Evolutionary conservation across 2,113 vertebrate species (phyloP), one percentile per base, ranked within the genome.

Genomic region (Hiodon alosoides): DNA sequence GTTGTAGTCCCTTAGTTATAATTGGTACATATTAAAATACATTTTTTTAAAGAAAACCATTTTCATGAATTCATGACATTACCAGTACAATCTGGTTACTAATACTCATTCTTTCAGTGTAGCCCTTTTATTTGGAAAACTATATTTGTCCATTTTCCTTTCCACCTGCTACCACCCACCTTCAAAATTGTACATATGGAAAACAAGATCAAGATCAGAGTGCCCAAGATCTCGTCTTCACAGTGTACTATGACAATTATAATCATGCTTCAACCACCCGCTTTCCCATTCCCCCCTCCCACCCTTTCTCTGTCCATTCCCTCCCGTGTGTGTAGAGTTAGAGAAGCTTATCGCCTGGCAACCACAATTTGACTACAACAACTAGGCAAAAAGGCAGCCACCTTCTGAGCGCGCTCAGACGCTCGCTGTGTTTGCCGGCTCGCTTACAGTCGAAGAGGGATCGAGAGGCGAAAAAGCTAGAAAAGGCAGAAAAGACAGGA

Each of bases 281-380:
- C 73, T 74, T 51, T 61, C 67, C 66, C 67, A 16, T 31, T 14
- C 10, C 53, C 31, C 79, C 80, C 78, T 68, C 78, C 81, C 67
- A 79, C 68, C 50, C 73, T 73, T 73, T 76, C 73, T 73, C 82
- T 79, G 59, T 73, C 80, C 72, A 77, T 81, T 78, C 82, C 82
- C 74, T 84, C 80, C 83, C 78, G 82, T 77, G 84, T 85, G 84
- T 83, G 83, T 79, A 66, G 84, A 82, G 87, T 83, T 89, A 74
- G 78, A 79, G 85, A 91, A 85, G 66, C 85, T 91, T 90, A 94
- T 94, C 89, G 82, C 94, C 87, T 94, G 93, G 94, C 94, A 95
- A 94, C 94, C 87, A 79, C 82, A 69, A 87, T 92, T 86, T 92
- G 94, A 93, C 90, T 93, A 87, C 92, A 94, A 90, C 91, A 93